Evolutionary conservation across 2,797 vertebrate genomes (phyloP).

Genomic region (Crocodylus rhombifer): DNA sequence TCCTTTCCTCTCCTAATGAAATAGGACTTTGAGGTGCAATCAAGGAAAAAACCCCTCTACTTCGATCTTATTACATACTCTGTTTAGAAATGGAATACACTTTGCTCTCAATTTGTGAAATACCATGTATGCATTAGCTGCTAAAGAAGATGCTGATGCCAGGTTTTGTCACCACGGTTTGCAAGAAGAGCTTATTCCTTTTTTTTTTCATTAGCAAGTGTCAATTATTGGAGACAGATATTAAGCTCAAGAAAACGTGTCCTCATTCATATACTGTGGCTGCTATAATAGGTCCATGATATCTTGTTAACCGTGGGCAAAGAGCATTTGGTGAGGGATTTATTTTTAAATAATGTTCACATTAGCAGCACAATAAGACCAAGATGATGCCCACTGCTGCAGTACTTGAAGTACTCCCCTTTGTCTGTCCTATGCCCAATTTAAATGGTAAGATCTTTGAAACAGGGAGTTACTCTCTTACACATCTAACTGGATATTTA

Average conservation of each 20-base stretch:
- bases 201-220: constrained; percentile 38
- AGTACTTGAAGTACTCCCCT: not conserved
- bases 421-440: not conserved
- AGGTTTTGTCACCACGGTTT: constrained; percentile 32
- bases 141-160: constrained; percentile 23
- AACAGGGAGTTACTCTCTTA: not conserved
- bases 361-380: not conserved
- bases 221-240: constrained; percentile 43
- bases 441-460: not conserved
- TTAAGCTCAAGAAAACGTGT: constrained; percentile 30
- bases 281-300: not conserved
- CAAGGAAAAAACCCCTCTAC: constrained; percentile 50
- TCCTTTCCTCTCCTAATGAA: constrained; percentile 60
- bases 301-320: not conserved
- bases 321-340: constrained; percentile 2
- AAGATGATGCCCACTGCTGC: not conserved
- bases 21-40: constrained; percentile 47
- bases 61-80: not conserved
- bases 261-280: constrained; percentile 4
- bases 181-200: not conserved
- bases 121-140: not conserved
- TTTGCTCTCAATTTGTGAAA: constrained; percentile 39
- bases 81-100: constrained; percentile 42
- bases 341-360: not conserved
- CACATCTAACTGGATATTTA: not conserved